phyloP scores from a whole-genome alignment of 2,888 invertebrate genomes.

The Chymomyza amoena region DNA sequence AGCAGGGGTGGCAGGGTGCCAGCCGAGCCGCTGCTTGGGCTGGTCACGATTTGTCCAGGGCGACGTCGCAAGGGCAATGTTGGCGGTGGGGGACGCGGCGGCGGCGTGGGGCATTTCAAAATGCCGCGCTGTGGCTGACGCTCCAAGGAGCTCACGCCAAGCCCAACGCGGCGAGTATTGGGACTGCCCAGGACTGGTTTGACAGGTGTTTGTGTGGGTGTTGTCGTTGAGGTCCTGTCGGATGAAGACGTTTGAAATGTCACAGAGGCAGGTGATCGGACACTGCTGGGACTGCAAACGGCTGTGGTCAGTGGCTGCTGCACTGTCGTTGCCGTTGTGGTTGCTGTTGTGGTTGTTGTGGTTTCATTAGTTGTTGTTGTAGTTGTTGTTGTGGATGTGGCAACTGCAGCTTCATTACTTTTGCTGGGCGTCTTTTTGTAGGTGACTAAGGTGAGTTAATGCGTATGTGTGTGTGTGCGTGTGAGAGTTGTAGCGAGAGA shows the following conservation, averaged over 20 bases:
- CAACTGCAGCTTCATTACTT: constrained; percentile 31
- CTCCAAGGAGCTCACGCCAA: constrained; percentile 41
- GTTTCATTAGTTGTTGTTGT: constrained; percentile 25
- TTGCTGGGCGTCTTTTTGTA: constrained; percentile 85
- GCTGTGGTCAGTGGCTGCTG: constrained; percentile 18
- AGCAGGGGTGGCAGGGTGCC: constrained; percentile 47
- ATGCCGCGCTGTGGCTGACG: constrained; percentile 52
- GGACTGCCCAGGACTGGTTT: not conserved
- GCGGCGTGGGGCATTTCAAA: constrained; percentile 64
- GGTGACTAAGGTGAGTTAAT: constrained; percentile 83
- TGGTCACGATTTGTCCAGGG: constrained; percentile 42
- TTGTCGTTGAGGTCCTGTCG: constrained; percentile 34
- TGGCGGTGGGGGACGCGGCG: constrained; percentile 68
- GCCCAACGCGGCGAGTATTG: constrained; percentile 40
- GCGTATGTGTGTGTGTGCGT: constrained; percentile 54
- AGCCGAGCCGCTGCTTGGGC: constrained; percentile 10
- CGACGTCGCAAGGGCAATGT: constrained; percentile 46
- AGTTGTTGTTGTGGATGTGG: constrained; percentile 46
- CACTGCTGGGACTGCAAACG: constrained; percentile 50
- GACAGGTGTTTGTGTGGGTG: constrained; percentile 8
- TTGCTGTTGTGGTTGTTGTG: constrained; percentile 29
- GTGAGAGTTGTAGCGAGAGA: constrained; percentile 28
- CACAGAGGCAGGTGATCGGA: constrained; percentile 69
- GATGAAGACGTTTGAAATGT: constrained; percentile 72
- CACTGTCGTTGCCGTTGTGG: constrained; percentile 21